These are phyloP conservation scores for Myzus persicae DNA, from an alignment of 1,140 invertebrate genomes.

Conservation along the genomic window DNA sequence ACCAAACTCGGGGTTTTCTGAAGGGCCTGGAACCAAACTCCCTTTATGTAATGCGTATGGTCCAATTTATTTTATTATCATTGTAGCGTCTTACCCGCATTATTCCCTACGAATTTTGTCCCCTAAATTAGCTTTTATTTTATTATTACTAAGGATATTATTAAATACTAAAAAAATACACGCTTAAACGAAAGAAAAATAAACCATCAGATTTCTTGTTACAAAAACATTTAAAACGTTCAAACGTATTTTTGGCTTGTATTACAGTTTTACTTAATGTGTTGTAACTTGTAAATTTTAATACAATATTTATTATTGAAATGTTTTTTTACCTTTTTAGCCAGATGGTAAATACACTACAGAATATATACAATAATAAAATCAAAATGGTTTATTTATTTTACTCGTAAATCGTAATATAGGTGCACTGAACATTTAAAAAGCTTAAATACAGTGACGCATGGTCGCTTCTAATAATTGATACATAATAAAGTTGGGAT, in stretches of 20 bases:
- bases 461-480: background rate
- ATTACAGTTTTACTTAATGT: too few relatives aligned
- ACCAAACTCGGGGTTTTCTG: background rate
- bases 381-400: background rate
- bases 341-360: too few relatives aligned
- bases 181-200: background rate
- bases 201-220: background rate
- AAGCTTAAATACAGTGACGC: background rate
- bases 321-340: too few relatives aligned
- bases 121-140: background rate
- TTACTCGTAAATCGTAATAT: background rate
- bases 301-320: too few relatives aligned
- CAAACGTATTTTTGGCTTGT: background rate
- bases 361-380: background rate
- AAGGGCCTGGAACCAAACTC: background rate
- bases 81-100: conserved; percentile 10
- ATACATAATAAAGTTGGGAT: background rate
- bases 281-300: too few relatives aligned
- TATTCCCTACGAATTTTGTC: background rate
- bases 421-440: background rate
- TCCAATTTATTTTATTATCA: background rate
- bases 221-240: background rate
- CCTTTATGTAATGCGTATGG: background rate
- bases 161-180: background rate
- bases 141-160: background rate